Conservation (phyloP, 1,140 invertebrate genomes). For the Drosophila pallidifrons region DNA sequence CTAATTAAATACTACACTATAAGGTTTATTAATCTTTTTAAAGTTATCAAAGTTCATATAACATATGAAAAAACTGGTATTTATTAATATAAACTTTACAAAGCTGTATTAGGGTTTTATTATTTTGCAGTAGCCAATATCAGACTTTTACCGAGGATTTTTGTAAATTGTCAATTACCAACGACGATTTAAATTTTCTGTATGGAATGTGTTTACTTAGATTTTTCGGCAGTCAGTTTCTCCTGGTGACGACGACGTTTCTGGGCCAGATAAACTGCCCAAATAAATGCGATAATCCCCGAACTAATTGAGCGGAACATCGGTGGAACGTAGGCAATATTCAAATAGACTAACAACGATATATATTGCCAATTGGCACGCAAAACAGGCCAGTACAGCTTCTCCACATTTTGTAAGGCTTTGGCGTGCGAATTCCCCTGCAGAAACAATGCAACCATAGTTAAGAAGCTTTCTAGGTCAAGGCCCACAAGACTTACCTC, state of each 20-base stretch:
- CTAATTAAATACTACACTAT: too few relatives aligned
- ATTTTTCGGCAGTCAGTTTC: constrained; percentile 55
- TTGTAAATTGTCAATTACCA: neutral
- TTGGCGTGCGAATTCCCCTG: constrained; percentile 88
- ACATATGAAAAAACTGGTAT: neutral
- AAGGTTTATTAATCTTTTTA: neutral
- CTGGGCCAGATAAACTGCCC: constrained; percentile 89
- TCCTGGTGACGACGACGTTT: constrained; percentile 84
- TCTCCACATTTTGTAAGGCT: constrained; percentile 87
- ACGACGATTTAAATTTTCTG: neutral
- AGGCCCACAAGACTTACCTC: constrained; percentile 85
- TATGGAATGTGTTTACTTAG: constrained; percentile 43
- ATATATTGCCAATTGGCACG: constrained; percentile 90
- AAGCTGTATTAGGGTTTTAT: neutral
- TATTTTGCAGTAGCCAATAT: neutral
- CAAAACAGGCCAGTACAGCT: constrained; percentile 88
- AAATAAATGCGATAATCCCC: constrained; percentile 89
- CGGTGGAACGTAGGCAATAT: constrained; percentile 89
- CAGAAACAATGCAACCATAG: constrained; percentile 16
- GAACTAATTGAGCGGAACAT: constrained; percentile 89
- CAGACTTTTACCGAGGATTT: neutral
- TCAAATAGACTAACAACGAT: constrained; percentile 89
- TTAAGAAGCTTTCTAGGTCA: neutral
- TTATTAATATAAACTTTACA: neutral
- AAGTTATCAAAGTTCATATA: neutral